Conservation (phyloP, 1,140 invertebrate genomes). For the Neodiprion lecontei region DNA sequence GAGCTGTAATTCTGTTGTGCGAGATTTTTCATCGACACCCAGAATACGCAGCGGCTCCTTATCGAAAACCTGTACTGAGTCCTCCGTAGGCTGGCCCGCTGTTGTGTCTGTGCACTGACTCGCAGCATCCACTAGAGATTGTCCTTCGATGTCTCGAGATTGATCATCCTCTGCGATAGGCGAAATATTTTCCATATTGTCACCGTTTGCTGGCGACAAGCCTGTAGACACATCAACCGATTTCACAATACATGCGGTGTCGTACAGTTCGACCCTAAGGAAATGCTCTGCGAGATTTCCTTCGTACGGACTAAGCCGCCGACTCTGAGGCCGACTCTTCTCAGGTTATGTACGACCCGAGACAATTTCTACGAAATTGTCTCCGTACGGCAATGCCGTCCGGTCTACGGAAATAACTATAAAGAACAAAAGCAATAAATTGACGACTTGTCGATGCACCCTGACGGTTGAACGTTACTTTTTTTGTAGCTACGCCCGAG, state of each 20-base stretch:
- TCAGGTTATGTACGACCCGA: no score
- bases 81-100: neutral
- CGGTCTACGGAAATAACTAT: slow-evolving; percentile 20
- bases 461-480: neutral
- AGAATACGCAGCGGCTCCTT: neutral
- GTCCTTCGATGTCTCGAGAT: neutral
- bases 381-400: slow-evolving; percentile 14
- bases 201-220: neutral
- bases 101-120: neutral
- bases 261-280: slow-evolving; percentile 8
- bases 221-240: neutral
- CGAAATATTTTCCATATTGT: neutral
- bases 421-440: neutral
- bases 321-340: no score
- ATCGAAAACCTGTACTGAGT: neutral
- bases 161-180: neutral
- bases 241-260: slow-evolving; percentile 4
- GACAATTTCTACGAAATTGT: no score
- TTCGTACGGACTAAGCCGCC: no score
- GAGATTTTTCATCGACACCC: neutral
- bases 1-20: neutral
- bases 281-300: no score
- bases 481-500: slow-evolving; percentile 4
- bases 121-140: neutral
- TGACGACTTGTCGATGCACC: slow-evolving; percentile 12